These are phyloP conservation scores for human DNA, from an alignment of 2,113 vertebrate species.

Conservation along the genomic window GRCh38 chr5:50287501-50288000, in stretches of 20 bases:
- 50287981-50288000: not conserved
- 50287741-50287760: not conserved
- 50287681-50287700: too few relatives aligned
- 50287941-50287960: not conserved
- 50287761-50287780: not conserved
- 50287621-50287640: not conserved
- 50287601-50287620: not conserved
- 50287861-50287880: not conserved
- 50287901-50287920: not conserved
- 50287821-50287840: not conserved
- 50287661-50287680: not conserved
- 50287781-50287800: not conserved
- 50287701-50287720: not conserved
- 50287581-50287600: not conserved
- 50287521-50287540: not conserved
- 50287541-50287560: slow-evolving; percentile 32
- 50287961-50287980: not conserved
- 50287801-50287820: not conserved
- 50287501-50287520: not conserved
- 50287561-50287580: not conserved
- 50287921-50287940: not conserved
- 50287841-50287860: not conserved
- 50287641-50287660: not conserved
- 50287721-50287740: not conserved
- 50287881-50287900: not conserved